Evolutionary conservation across 2,113 vertebrate species (phyloP), one percentile per base, ranked within the genome.

Genomic region (Scomber scombrus): DNA sequence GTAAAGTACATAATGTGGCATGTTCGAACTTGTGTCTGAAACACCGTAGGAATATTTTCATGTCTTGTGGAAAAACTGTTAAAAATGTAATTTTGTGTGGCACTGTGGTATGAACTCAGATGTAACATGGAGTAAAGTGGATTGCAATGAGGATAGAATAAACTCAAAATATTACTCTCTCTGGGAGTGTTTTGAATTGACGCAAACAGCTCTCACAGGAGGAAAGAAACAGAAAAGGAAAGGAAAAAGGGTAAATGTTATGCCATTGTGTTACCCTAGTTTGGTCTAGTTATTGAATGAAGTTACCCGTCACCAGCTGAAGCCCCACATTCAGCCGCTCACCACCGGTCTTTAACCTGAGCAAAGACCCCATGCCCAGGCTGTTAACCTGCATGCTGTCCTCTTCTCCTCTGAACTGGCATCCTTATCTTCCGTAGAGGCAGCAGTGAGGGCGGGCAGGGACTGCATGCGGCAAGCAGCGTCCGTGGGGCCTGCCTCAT

Each of bases 401-500:
- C 72, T 68, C 52, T 61, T 71, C 66, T 69, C 62, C 82, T 81
- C 75, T 73, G 61, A 68, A 61, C 75, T 55, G 13, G 61, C 18
- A 16, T 81, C 77, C 88, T 90, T 91, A 91, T 93, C 89, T 89
- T 64, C 69, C 19, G 16, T 6, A 5, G 70, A 84, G 87, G 88
- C 77, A 71, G 90, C 84, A 77, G 26, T 11, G 69, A 76, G 87
- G 91, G 91, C 40, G 55, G 85, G 71, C 67, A 65, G 71, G 51
- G 80, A 78, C 76, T 29, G 79, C 55, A 21, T 40, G 79, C 31
- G 40, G 84, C 1, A 21, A 81, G 88, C 58, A 12, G 67, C 9
- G 1, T 75, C 71, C 1, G 46, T 71, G 70, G 78, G 85, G 82
- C 68, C 74, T 63, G 76, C 74, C 76, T 91, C 82, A 88, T 92